Conservation (phyloP, 2,113 vertebrate genomes). For the Pontoporia blainvillei region DNA sequence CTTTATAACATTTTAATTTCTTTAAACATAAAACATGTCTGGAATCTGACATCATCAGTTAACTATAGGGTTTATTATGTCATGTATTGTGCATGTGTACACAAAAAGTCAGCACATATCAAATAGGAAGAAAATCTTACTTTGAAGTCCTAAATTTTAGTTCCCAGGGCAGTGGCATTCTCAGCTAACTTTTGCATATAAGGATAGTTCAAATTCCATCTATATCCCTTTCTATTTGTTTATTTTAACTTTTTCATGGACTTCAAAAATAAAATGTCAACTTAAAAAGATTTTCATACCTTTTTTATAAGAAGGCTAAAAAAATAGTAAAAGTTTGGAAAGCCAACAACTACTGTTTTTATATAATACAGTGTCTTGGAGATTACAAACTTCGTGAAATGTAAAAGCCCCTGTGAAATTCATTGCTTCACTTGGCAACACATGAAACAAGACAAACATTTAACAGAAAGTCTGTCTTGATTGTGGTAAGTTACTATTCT, state of each 20-base stretch:
- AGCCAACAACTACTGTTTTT: conserved; percentile 3
- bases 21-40: conserved; percentile 45
- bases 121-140: conserved; percentile 19
- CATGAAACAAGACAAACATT: not conserved
- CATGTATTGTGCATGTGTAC: not conserved
- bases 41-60: not conserved
- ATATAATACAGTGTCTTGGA: not conserved
- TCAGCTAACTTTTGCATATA: not conserved
- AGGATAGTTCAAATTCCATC: not conserved
- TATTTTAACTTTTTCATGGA: conserved; percentile 32
- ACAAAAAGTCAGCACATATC: not conserved
- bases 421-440: not conserved
- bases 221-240: conserved; percentile 8
- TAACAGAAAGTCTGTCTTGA: not conserved
- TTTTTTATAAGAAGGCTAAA: conserved; percentile 15
- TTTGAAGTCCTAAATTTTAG: conserved; percentile 11
- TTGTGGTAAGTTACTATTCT: not conserved
- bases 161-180: not conserved
- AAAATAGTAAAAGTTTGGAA: conserved; percentile 36
- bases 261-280: conserved; percentile 19
- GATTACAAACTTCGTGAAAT: conserved; percentile 19
- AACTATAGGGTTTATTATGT: conserved; percentile 1
- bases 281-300: not conserved
- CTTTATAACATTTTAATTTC: conserved; percentile 25
- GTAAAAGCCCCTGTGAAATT: conserved; percentile 28